Evolutionary conservation across 2,113 vertebrate genomes (phyloP).

Genomic region (Campylorhamphus procurvoides): DNA sequence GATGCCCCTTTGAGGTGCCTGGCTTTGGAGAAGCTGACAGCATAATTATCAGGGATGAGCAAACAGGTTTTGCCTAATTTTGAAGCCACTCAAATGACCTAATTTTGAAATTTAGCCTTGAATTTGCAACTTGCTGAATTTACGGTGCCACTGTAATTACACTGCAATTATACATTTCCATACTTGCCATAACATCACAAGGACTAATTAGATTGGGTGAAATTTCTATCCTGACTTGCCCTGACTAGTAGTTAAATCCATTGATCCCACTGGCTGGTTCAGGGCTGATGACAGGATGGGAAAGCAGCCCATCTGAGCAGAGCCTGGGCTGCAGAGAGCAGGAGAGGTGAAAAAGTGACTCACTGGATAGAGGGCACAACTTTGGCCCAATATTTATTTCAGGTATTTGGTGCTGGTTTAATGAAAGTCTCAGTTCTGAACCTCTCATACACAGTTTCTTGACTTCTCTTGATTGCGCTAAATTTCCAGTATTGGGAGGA

Average conservation of each 20-base stretch:
- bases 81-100: conserved; percentile 20
- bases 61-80: conserved; percentile 50
- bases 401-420: not conserved
- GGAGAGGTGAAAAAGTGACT: not conserved
- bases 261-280: conserved; percentile 6
- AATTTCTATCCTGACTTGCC: conserved; percentile 25
- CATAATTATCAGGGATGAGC: conserved; percentile 7
- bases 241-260: conserved; percentile 12
- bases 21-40: conserved; percentile 12
- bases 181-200: conserved; percentile 43
- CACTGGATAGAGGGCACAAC: not conserved
- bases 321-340: not conserved
- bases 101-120: conserved; percentile 56
- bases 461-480: not conserved
- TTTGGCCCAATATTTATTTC: not conserved
- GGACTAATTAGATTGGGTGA: conserved; percentile 27
- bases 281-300: not conserved
- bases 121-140: conserved; percentile 35
- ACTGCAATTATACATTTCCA: conserved; percentile 51
- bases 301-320: not conserved
- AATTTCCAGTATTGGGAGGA: not conserved
- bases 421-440: not conserved
- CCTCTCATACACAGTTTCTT: not conserved
- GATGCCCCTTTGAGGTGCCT: not conserved
- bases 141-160: conserved; percentile 19